These are phyloP conservation scores for Antennarius striatus DNA, from an alignment of 2,113 vertebrate genomes.

Conservation along the genomic window DNA sequence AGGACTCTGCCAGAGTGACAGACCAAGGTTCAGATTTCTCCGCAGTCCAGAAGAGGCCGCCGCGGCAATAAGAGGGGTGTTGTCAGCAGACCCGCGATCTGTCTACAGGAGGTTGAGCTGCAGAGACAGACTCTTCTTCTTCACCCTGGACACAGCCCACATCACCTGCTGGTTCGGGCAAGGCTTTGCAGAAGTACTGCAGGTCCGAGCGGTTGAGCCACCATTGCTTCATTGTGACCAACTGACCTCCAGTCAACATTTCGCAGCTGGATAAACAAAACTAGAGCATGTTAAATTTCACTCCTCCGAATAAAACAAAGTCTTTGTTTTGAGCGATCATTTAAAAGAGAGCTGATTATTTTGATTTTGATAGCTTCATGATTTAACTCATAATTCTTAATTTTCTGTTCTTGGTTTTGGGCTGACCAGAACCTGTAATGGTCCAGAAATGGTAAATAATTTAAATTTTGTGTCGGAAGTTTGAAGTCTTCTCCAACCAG, in stretches of 20 bases:
- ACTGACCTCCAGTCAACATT: background rate
- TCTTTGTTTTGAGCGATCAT: too few species aligned
- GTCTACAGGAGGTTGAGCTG: slow-evolving; percentile 84
- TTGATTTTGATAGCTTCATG: too few species aligned
- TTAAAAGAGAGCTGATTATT: too few species aligned
- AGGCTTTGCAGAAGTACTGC: slow-evolving; percentile 86
- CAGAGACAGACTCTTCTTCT: slow-evolving; percentile 83
- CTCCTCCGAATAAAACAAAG: too few species aligned
- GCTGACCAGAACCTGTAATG: too few species aligned
- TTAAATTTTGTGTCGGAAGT: too few species aligned
- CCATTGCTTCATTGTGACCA: slow-evolving; percentile 3
- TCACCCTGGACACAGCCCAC: slow-evolving; percentile 81
- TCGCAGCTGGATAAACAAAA: background rate
- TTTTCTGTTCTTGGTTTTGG: too few species aligned
- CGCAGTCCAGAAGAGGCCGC: slow-evolving; percentile 79
- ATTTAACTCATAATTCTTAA: too few species aligned
- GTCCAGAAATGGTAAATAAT: too few species aligned
- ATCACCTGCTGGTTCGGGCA: slow-evolving; percentile 90
- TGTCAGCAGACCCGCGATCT: slow-evolving; percentile 88
- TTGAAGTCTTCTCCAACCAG: too few species aligned
- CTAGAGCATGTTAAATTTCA: too few species aligned
- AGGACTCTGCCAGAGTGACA: slow-evolving; percentile 50
- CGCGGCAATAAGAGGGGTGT: slow-evolving; percentile 78
- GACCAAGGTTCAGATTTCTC: slow-evolving; percentile 81
- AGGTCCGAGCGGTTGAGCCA: slow-evolving; percentile 68